A percentile compares a stretch with the other conserved stretches of the same genome.
These are phyloP conservation scores for Galeruca laticollis DNA, from an alignment of 2,888 invertebrate genomes.

Conservation along the genomic window DNA sequence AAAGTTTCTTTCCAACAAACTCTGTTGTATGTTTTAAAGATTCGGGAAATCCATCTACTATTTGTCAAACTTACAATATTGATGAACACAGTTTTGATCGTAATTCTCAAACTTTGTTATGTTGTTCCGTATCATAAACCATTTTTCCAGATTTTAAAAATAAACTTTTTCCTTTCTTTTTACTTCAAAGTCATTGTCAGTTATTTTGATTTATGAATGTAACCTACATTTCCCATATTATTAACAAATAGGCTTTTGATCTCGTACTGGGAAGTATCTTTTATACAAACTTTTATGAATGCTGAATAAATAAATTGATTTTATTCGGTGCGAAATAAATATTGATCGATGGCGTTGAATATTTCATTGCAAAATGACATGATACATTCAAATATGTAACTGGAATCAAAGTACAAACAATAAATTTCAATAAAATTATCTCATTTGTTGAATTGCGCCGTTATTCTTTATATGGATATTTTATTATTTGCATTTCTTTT, in stretches of 20 bases:
- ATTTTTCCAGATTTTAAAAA: background rate
- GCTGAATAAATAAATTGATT: constrained; percentile 2
- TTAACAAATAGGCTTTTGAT: background rate
- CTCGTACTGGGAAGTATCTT: background rate
- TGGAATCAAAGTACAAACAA: too few species aligned
- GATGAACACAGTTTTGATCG: background rate
- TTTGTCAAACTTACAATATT: background rate
- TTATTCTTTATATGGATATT: background rate
- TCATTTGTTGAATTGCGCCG: background rate
- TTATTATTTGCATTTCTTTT: background rate
- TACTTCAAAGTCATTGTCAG: too few species aligned
- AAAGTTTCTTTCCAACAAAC: too few species aligned
- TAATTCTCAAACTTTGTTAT: background rate
- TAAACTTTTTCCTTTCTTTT: background rate
- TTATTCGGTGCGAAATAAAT: background rate
- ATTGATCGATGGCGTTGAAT: background rate
- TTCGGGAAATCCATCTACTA: too few species aligned
- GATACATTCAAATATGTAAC: too few species aligned
- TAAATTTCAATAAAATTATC: background rate
- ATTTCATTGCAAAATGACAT: too few species aligned
- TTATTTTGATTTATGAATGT: background rate
- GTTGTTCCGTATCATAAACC: background rate
- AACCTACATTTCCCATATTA: background rate
- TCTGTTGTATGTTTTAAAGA: too few species aligned
- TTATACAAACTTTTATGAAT: background rate